Conservation (phyloP, 2,888 invertebrate species). For the Macrosiphum euphorbiae region DNA sequence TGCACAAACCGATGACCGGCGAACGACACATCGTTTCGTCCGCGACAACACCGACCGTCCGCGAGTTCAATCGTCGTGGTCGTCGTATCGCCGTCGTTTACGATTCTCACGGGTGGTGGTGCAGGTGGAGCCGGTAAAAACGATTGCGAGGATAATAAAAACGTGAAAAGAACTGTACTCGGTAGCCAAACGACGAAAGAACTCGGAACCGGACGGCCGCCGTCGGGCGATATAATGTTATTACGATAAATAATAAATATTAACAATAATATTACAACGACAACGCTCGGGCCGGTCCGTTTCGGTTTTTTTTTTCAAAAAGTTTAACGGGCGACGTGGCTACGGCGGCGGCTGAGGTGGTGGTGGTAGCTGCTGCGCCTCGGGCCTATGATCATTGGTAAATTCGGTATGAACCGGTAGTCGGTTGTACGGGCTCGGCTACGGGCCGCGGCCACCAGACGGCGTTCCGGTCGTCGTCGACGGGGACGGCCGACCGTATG, state of each 20-base stretch:
- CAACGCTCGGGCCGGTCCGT: background rate
- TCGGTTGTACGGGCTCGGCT: background rate
- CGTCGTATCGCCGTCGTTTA: background rate
- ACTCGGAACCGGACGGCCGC: background rate
- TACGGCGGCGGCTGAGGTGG: conserved; percentile 6
- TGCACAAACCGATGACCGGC: background rate
- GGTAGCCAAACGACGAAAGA: background rate
- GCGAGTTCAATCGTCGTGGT: background rate
- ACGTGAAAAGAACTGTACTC: background rate
- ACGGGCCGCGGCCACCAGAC: background rate
- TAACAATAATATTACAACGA: background rate
- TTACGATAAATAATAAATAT: background rate
- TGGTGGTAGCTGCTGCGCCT: background rate
- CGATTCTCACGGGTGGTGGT: background rate
- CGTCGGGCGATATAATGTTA: background rate
- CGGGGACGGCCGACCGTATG: conserved; percentile 40
- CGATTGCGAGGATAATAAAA: background rate
- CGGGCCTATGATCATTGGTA: background rate
- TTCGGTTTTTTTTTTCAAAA: conserved; percentile 35
- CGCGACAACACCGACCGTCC: background rate
- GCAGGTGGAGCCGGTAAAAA: background rate
- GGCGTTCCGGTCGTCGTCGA: background rate
- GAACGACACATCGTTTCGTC: background rate
- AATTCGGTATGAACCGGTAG: background rate
- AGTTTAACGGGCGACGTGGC: conserved; percentile 51